phyloP scores from a whole-genome alignment of 2,113 vertebrate genomes.

The Pachycephala philippinensis region DNA sequence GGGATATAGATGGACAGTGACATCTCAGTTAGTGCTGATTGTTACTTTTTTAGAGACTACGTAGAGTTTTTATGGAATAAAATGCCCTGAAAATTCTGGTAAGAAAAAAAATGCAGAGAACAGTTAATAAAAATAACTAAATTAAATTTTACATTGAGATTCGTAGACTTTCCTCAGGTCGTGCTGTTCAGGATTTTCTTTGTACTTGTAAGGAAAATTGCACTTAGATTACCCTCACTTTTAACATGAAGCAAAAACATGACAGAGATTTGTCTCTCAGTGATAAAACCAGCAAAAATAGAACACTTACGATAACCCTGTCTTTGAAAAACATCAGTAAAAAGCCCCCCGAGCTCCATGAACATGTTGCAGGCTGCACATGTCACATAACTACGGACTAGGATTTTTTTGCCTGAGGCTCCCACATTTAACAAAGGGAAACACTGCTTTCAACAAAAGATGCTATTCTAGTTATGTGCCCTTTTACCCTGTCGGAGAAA shows the following conservation, averaged over 20 bases:
- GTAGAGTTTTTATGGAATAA: neutral
- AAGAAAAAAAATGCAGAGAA: neutral
- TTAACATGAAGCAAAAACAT: neutral
- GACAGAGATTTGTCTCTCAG: slow-evolving; percentile 1
- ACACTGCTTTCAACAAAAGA: slow-evolving; percentile 43
- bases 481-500: slow-evolving; percentile 65
- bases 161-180: neutral
- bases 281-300: slow-evolving; percentile 15
- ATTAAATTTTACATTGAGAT: neutral
- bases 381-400: neutral
- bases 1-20: neutral
- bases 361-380: slow-evolving; percentile 19
- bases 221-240: neutral
- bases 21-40: neutral
- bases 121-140: neutral
- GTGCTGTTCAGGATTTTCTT: neutral
- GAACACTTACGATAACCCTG: neutral
- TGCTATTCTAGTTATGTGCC: slow-evolving; percentile 70
- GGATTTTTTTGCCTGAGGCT: slow-evolving; percentile 28
- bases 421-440: slow-evolving; percentile 23
- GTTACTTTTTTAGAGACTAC: neutral
- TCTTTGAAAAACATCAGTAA: neutral
- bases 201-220: neutral
- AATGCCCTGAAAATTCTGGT: neutral
- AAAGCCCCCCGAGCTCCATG: neutral